phyloP scores from a whole-genome alignment of 2,888 invertebrate genomes.

The Sylvicola cinctus region DNA sequence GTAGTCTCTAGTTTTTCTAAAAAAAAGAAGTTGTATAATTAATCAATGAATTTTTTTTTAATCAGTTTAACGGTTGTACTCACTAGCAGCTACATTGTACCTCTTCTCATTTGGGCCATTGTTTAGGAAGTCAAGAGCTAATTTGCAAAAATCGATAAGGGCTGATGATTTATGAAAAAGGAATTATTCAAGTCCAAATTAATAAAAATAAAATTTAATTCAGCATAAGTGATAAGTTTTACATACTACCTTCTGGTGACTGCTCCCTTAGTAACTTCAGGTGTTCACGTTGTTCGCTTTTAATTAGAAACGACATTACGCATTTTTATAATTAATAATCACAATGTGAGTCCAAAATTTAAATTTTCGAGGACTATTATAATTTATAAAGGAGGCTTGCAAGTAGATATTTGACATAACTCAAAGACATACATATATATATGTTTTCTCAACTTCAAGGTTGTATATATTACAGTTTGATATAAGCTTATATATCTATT shows the following conservation, averaged over 20 bases:
- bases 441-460: too few species aligned
- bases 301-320: conserved; percentile 18
- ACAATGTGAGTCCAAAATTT: too few species aligned
- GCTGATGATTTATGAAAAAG: conserved; percentile 19
- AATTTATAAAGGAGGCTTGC: too few species aligned
- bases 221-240: neutral
- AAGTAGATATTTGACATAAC: too few species aligned
- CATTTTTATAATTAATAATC: too few species aligned
- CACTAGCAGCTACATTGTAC: conserved; percentile 28
- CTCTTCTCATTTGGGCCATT: conserved; percentile 36
- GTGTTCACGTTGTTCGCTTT: conserved; percentile 34
- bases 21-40: conserved; percentile 7
- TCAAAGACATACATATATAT: too few species aligned
- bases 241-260: conserved; percentile 26
- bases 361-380: too few species aligned
- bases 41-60: neutral
- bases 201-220: neutral
- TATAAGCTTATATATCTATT: too few species aligned
- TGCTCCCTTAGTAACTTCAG: conserved; percentile 30
- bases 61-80: neutral
- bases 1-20: conserved; percentile 30
- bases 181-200: neutral
- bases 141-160: conserved; percentile 38
- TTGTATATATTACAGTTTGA: too few species aligned
- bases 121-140: conserved; percentile 35